These are phyloP conservation scores for Gonatopus flavifemur DNA, from an alignment of 1,140 invertebrate genomes.

Conservation along the genomic window DNA sequence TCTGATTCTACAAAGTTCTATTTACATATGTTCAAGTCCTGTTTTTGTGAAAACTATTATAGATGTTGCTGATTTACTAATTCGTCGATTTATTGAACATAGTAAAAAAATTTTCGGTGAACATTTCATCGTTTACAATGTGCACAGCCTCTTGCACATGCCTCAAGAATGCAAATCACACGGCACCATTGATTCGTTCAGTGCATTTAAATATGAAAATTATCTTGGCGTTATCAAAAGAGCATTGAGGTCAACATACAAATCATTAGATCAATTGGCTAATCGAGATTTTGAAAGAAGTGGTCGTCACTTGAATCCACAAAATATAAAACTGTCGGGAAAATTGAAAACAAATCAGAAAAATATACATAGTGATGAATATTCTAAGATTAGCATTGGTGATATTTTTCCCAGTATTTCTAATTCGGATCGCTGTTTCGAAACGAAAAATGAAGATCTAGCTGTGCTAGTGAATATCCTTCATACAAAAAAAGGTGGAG, in stretches of 20 bases:
- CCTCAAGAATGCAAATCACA: conserved; percentile 1
- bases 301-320: too few relatives aligned
- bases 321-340: too few relatives aligned
- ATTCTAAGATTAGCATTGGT: too few relatives aligned
- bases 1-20: conserved; percentile 1
- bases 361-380: too few relatives aligned
- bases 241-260: not conserved
- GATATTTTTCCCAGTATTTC: too few relatives aligned
- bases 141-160: conserved; percentile 1
- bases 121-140: conserved; percentile 4
- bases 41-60: not conserved
- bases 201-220: conserved; percentile 10
- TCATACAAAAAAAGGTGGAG: too few relatives aligned
- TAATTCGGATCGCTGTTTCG: too few relatives aligned
- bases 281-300: too few relatives aligned
- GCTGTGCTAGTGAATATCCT: too few relatives aligned
- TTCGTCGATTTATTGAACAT: conserved; percentile 5
- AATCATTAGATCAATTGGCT: conserved; percentile 2
- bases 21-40: conserved; percentile 4
- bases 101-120: not conserved
- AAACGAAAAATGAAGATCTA: too few relatives aligned
- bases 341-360: too few relatives aligned
- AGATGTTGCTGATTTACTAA: not conserved
- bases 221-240: conserved; percentile 6
- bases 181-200: conserved; percentile 2